Conservation (phyloP, 2,113 vertebrate genomes). For the Urocitellus parryii region DNA sequence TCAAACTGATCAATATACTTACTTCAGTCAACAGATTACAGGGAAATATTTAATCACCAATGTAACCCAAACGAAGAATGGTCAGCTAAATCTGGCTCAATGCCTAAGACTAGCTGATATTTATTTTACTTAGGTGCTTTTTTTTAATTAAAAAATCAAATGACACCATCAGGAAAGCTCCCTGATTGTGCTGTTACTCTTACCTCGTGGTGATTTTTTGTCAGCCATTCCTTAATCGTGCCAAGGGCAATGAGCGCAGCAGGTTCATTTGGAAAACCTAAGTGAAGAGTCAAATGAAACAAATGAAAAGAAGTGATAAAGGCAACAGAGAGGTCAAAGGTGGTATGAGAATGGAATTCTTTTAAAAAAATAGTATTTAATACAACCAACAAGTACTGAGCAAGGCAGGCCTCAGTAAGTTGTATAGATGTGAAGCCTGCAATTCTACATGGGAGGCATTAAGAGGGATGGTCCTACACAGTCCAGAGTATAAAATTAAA, state of each 20-base stretch:
- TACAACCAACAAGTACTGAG: background rate
- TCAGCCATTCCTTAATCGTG: constrained; percentile 94
- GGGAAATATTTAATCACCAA: background rate
- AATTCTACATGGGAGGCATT: background rate
- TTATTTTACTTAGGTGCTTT: background rate
- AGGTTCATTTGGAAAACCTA: constrained; percentile 98
- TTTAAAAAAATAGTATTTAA: background rate
- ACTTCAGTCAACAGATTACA: background rate
- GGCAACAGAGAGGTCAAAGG: background rate
- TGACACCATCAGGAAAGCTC: background rate
- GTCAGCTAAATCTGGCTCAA: background rate
- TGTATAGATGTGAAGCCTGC: background rate
- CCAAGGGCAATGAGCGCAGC: constrained; percentile 95
- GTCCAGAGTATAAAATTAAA: background rate
- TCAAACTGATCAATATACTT: background rate
- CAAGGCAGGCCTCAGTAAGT: background rate
- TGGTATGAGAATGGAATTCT: background rate
- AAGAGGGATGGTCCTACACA: background rate
- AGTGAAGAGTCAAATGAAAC: constrained; percentile 52
- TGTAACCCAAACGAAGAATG: background rate
- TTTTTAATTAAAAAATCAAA: background rate
- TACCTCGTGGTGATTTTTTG: constrained; percentile 94
- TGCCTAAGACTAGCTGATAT: background rate
- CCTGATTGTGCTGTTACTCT: constrained; percentile 57
- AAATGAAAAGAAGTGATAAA: background rate